Conservation (phyloP, 2,888 invertebrate species). For the Nephrotoma flavescens region DNA sequence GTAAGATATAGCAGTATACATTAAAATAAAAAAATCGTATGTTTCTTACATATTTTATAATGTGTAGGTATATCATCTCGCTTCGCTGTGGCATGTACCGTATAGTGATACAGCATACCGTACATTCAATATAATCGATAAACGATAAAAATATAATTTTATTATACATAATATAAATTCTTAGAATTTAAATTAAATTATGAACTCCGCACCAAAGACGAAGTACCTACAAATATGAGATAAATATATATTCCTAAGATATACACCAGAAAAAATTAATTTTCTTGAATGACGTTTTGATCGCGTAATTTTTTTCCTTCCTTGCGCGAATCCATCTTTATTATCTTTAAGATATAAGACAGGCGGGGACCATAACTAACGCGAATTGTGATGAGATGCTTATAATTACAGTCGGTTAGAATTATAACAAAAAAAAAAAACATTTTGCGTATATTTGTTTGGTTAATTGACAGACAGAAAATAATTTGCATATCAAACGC, state of each 20-base stretch:
- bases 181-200: neutral
- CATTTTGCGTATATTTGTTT: neutral
- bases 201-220: neutral
- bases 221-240: neutral
- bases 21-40: neutral
- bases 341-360: neutral
- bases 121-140: neutral
- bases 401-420: neutral
- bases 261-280: neutral
- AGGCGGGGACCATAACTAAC: neutral
- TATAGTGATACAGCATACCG: neutral
- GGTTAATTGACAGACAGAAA: neutral
- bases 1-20: neutral
- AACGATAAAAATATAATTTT: neutral
- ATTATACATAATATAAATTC: neutral
- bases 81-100: neutral
- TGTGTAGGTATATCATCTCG: neutral
- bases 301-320: neutral
- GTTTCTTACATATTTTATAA: neutral
- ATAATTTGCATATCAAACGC: neutral
- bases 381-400: neutral
- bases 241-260: neutral
- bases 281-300: neutral
- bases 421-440: neutral
- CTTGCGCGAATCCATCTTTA: neutral